These are phyloP conservation scores for Brachyopa scutellaris DNA, from an alignment of 2,888 invertebrate species.

Conservation along the genomic window DNA sequence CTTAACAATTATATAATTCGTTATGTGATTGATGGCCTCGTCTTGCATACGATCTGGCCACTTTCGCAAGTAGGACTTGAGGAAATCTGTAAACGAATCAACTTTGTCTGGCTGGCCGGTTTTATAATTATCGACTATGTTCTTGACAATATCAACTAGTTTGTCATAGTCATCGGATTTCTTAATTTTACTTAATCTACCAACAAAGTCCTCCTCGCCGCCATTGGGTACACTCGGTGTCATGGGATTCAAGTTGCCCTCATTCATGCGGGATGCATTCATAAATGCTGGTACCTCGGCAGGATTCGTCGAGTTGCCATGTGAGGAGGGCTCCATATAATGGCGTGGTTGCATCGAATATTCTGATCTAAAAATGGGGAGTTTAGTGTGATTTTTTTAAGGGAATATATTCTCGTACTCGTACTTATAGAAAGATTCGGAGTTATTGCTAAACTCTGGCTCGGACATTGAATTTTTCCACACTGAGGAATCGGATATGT, in stretches of 20 bases:
- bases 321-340: slow-evolving; percentile 81
- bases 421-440: slow-evolving; percentile 81
- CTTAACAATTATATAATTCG: slow-evolving; percentile 80
- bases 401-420: neutral
- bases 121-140: slow-evolving; percentile 80
- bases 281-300: slow-evolving; percentile 80
- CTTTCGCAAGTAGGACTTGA: slow-evolving; percentile 80
- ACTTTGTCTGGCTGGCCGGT: slow-evolving; percentile 79
- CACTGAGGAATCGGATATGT: slow-evolving; percentile 80
- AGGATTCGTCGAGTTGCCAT: slow-evolving; percentile 80
- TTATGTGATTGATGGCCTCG: slow-evolving; percentile 80
- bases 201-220: slow-evolving; percentile 74
- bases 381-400: no score
- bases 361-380: slow-evolving; percentile 76
- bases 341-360: slow-evolving; percentile 80
- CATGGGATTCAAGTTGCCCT: slow-evolving; percentile 80
- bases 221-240: slow-evolving; percentile 75
- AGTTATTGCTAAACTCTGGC: slow-evolving; percentile 81
- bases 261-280: slow-evolving; percentile 78
- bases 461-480: slow-evolving; percentile 82
- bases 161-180: slow-evolving; percentile 80
- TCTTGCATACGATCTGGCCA: slow-evolving; percentile 81
- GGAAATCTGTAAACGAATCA: slow-evolving; percentile 80
- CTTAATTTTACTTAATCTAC: slow-evolving; percentile 72
- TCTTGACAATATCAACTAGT: slow-evolving; percentile 81